These are phyloP conservation scores for Crepidodera aurea DNA, from an alignment of 2,888 invertebrate species.

Conservation along the genomic window DNA sequence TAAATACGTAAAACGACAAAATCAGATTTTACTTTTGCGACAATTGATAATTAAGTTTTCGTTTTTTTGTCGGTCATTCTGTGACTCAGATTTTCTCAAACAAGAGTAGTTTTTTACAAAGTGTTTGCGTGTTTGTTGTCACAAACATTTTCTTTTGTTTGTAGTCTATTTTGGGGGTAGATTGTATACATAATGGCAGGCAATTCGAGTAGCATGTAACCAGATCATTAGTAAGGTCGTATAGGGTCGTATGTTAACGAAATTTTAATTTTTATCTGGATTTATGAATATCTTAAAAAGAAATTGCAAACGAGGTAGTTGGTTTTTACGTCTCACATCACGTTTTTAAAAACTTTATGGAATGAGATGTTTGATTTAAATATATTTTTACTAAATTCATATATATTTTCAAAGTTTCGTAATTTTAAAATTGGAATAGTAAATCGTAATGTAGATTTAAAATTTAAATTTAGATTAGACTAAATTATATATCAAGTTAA, in stretches of 20 bases:
- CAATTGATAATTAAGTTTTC: too few species aligned
- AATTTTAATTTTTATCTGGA: conserved; percentile 21
- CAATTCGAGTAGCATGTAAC: conserved; percentile 29
- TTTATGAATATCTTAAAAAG: conserved; percentile 18
- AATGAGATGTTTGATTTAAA: too few species aligned
- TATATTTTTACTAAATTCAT: too few species aligned
- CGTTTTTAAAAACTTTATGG: too few species aligned
- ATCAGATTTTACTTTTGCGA: too few species aligned
- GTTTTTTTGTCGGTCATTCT: conserved; percentile 13
- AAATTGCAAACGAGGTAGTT: conserved; percentile 13
- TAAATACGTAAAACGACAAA: too few species aligned
- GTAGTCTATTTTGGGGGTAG: conserved; percentile 30
- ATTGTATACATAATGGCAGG: conserved; percentile 21
- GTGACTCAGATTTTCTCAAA: neutral
- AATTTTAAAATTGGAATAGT: neutral
- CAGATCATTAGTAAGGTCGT: conserved; percentile 28
- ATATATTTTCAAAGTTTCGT: too few species aligned
- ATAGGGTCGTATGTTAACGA: conserved; percentile 17
- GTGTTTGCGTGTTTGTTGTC: conserved; percentile 28
- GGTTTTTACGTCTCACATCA: too few species aligned
- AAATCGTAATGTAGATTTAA: too few species aligned
- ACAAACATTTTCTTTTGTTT: conserved; percentile 24
- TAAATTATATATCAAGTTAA: neutral
- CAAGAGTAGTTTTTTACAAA: neutral
- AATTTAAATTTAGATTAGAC: too few species aligned